A percentile compares a stretch with the other conserved stretches of the same genome.
Conservation (phyloP, 1,140 invertebrate genomes). For the Nymphalis io region DNA sequence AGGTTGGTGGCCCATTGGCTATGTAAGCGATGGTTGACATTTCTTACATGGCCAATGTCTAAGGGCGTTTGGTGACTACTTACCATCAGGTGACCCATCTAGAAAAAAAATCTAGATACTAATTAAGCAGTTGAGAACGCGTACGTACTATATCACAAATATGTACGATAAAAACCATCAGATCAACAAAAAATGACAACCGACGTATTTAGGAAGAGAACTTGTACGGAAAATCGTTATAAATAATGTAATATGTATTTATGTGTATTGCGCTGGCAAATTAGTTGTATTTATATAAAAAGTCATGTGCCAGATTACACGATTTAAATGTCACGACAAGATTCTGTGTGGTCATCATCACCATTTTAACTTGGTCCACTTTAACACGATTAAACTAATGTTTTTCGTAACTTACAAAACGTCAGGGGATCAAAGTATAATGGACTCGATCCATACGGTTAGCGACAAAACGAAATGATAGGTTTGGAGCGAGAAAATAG, state of each 20-base stretch:
- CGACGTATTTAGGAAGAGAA: too few species aligned
- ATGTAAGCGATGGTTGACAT: too few species aligned
- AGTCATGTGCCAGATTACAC: conserved; percentile 3
- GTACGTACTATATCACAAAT: too few species aligned
- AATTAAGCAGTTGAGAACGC: too few species aligned
- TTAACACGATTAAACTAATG: conserved; percentile 24
- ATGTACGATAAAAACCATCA: too few species aligned
- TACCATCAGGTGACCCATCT: too few species aligned
- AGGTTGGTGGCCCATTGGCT: too few species aligned
- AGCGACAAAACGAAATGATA: conserved; percentile 49
- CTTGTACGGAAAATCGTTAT: too few species aligned
- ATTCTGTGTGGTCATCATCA: conserved; percentile 51
- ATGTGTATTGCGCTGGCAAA: background rate
- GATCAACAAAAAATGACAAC: too few species aligned
- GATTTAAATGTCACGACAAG: conserved; percentile 49
- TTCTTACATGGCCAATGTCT: too few species aligned
- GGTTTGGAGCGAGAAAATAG: conserved; percentile 54
- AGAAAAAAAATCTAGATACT: too few species aligned
- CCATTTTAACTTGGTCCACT: conserved; percentile 45
- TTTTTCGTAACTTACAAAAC: conserved; percentile 21
- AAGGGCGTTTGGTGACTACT: too few species aligned
- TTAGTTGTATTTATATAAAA: background rate
- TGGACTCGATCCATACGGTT: conserved; percentile 29
- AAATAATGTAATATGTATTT: background rate
- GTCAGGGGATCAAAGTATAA: conserved; percentile 30